Evolutionary conservation across 2,797 vertebrate species (phyloP).

Genomic region (Sebastes flavidus): DNA sequence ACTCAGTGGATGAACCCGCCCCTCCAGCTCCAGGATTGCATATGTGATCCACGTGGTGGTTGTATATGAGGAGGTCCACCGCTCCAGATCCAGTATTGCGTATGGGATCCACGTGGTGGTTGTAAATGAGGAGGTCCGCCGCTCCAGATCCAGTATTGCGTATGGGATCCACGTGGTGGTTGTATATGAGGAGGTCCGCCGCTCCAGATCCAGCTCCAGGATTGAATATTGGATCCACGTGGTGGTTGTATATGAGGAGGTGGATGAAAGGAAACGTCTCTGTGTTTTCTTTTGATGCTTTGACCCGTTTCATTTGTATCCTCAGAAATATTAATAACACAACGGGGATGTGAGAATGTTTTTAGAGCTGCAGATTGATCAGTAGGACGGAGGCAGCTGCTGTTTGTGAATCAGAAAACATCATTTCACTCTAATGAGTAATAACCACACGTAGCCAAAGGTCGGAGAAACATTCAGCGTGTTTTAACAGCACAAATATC

Average conservation of each 20-base stretch:
- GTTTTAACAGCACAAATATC: conserved; percentile 51
- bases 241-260: conserved; percentile 1
- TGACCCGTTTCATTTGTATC: conserved; percentile 61
- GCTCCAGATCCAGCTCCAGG: conserved; percentile 8
- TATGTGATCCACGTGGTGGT: no score
- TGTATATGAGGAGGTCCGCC: conserved; percentile 7
- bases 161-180: background rate
- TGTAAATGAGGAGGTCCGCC: no score
- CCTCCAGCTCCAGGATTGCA: no score
- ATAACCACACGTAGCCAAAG: conserved; percentile 50
- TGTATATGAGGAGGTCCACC: no score
- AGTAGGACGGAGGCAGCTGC: conserved; percentile 35
- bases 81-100: no score
- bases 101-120: no score
- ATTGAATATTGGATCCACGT: background rate
- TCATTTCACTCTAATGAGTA: conserved; percentile 57
- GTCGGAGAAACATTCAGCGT: conserved; percentile 46
- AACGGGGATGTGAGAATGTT: conserved; percentile 37
- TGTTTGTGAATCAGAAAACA: conserved; percentile 55
- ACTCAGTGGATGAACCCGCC: no score
- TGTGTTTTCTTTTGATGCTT: conserved; percentile 22
- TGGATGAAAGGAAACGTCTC: conserved; percentile 34
- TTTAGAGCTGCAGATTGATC: conserved; percentile 44
- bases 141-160: background rate
- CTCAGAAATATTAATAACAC: conserved; percentile 63